Percentiles rank a stretch among this genome's conserved stretches.
phyloP scores from a whole-genome alignment of 2,888 invertebrate genomes.

The Hydrotaea cyrtoneurina region DNA sequence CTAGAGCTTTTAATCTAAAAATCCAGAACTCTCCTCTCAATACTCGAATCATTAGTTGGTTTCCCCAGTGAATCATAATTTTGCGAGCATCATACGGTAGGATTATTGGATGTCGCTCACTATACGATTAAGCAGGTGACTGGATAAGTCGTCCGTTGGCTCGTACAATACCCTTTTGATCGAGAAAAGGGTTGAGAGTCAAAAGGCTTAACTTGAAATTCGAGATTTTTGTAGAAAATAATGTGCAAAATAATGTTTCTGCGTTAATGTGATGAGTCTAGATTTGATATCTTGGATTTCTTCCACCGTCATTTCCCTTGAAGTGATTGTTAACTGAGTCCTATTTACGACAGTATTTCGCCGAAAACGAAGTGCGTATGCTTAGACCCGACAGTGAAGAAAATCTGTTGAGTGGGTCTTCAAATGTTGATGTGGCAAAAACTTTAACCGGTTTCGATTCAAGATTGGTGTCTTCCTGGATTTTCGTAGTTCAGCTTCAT shows the following conservation, averaged over 20 bases:
- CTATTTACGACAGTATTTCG: not conserved
- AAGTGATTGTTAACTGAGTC: not conserved
- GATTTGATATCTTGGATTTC: constrained; percentile 1
- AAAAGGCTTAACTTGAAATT: not conserved
- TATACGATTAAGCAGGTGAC: not conserved
- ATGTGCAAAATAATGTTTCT: not conserved
- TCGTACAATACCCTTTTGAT: not conserved
- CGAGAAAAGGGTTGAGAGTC: constrained; percentile 15
- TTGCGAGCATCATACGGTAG: constrained; percentile 15
- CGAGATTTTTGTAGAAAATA: too few species aligned
- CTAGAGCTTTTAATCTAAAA: constrained; percentile 16
- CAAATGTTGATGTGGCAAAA: not conserved
- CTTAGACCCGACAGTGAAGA: constrained; percentile 24
- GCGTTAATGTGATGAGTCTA: not conserved
- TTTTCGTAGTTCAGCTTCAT: too few species aligned
- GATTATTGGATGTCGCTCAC: constrained; percentile 40
- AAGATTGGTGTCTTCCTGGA: not conserved
- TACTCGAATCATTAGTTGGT: constrained; percentile 14
- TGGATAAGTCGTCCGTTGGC: constrained; percentile 2
- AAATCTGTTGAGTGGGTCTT: constrained; percentile 15
- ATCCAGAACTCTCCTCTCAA: constrained; percentile 25
- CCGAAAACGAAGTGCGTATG: constrained; percentile 10
- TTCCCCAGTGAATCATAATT: constrained; percentile 23
- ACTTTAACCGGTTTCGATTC: constrained; percentile 13
- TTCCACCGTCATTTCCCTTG: not conserved